Conservation (phyloP, 2,113 vertebrate species). For the Petrocephalus microphthalmus region DNA sequence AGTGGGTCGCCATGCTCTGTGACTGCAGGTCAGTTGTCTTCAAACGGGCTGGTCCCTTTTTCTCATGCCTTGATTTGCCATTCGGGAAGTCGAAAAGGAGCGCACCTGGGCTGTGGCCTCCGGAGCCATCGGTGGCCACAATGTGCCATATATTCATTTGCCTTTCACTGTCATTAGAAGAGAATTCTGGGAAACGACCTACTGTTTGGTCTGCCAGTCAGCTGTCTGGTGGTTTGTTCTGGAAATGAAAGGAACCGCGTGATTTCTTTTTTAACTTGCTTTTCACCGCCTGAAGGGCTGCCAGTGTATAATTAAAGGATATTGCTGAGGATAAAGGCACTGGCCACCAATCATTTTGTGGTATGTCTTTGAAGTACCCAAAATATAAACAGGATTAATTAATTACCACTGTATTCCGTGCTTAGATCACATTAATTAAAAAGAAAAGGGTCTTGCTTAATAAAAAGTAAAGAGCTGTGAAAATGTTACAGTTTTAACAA, state of each 20-base stretch:
- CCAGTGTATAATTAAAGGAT: slow-evolving; percentile 30
- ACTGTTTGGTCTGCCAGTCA: not conserved
- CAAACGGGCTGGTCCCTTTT: not conserved
- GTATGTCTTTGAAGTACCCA: not conserved
- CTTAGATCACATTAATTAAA: not conserved
- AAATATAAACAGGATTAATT: slow-evolving; percentile 2
- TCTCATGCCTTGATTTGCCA: not conserved
- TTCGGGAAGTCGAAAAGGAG: not conserved
- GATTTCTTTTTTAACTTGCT: slow-evolving; percentile 10
- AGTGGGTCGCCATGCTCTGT: not conserved
- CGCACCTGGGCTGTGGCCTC: not conserved
- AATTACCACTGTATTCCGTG: not conserved
- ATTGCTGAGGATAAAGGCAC: slow-evolving; percentile 16
- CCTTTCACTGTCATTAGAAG: not conserved
- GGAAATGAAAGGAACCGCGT: slow-evolving; percentile 30
- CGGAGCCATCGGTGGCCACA: not conserved
- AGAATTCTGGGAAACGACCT: not conserved
- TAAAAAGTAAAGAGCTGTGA: not conserved
- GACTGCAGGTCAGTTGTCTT: not conserved
- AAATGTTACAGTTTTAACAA: not conserved
- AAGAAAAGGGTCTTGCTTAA: not conserved
- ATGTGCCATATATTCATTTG: not conserved
- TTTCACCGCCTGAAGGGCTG: not conserved
- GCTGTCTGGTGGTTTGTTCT: not conserved
- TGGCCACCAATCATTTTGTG: slow-evolving; percentile 11